phyloP scores from a whole-genome alignment of 2,113 vertebrate genomes.

The Raphicerus campestris region DNA sequence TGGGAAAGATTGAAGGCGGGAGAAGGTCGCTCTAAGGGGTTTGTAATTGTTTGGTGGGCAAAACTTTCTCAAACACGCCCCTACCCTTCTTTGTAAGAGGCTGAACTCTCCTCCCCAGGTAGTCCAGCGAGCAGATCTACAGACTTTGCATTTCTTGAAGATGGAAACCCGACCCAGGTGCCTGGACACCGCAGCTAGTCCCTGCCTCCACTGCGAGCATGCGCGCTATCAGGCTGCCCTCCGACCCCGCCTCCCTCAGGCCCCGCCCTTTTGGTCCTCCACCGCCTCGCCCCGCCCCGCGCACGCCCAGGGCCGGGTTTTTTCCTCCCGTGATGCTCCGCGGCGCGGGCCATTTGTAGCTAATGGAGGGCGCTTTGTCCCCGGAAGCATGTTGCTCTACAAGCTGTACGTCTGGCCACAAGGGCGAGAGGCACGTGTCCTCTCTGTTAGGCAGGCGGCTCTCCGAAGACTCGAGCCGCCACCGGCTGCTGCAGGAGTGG shows the following conservation, averaged over 20 bases:
- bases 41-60: neutral
- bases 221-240: accelerated
- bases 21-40: neutral
- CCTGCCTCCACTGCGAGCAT: accelerated
- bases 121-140: accelerated
- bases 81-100: accelerated
- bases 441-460: conserved; percentile 32
- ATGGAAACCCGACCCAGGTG: neutral
- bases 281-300: neutral
- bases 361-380: neutral
- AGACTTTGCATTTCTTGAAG: neutral
- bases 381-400: accelerated
- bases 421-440: neutral
- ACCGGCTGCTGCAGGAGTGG: conserved; percentile 50
- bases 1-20: neutral
- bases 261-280: accelerated
- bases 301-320: neutral
- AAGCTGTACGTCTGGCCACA: neutral
- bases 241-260: accelerated
- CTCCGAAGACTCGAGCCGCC: conserved; percentile 32
- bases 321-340: neutral
- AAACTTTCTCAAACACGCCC: neutral
- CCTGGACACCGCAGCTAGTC: accelerated
- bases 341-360: neutral
- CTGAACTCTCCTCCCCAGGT: neutral